Evolutionary conservation across 2,797 vertebrate genomes (phyloP).

Genomic region (Xyrichtys novacula): DNA sequence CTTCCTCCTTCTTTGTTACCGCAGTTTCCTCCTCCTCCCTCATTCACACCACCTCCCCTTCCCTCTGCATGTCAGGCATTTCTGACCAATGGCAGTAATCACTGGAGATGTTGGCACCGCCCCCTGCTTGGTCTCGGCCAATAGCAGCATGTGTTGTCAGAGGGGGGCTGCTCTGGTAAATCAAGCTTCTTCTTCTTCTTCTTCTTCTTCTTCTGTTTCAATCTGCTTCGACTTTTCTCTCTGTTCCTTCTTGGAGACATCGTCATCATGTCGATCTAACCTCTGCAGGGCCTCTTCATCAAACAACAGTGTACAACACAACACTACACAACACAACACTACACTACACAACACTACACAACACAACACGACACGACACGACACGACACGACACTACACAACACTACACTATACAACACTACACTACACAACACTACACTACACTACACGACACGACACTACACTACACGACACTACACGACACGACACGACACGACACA

Average conservation of each 20-base stretch:
- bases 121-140: constrained; percentile 60
- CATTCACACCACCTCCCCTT: constrained; percentile 31
- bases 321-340: no score
- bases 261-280: no score
- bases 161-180: constrained; percentile 66
- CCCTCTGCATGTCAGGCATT: constrained; percentile 85
- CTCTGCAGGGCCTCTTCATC: no score
- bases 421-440: no score
- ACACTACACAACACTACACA: no score
- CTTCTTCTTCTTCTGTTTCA: constrained; percentile 16
- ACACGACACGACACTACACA: no score
- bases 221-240: constrained; percentile 8
- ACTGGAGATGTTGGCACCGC: constrained; percentile 69
- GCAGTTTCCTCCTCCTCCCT: constrained; percentile 38
- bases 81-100: constrained; percentile 84
- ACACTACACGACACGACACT: no score
- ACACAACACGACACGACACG: no score
- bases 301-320: no score
- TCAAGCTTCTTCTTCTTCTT: constrained; percentile 60
- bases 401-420: no score
- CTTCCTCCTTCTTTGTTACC: constrained; percentile 38
- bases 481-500: no score
- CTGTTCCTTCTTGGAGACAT: background rate
- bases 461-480: no score
- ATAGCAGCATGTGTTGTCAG: constrained; percentile 59